Percentiles rank a stretch among this genome's conserved stretches.
Evolutionary conservation across 2,888 invertebrate genomes (phyloP).

Genomic region (Poecilus cupreus): DNA sequence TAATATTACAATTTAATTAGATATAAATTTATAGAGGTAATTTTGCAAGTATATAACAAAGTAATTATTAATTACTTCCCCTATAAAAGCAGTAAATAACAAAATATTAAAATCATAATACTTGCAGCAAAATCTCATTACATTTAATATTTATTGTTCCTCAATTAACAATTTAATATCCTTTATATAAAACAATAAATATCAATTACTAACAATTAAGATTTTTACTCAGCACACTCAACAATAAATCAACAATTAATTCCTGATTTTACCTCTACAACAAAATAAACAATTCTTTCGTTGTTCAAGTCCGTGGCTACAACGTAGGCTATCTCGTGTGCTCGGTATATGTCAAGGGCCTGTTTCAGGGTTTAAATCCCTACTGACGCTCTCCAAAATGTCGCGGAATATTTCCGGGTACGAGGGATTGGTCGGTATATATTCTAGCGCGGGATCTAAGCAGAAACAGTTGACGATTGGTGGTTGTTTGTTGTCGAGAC

Average conservation of each 20-base stretch:
- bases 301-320: conserved; percentile 14
- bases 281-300: conserved; percentile 38
- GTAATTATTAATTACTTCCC: conserved; percentile 1
- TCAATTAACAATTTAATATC: conserved; percentile 23
- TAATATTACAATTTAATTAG: background rate
- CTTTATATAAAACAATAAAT: conserved; percentile 22
- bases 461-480: background rate
- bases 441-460: background rate
- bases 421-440: conserved; percentile 2
- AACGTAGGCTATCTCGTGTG: background rate
- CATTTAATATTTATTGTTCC: conserved; percentile 31
- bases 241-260: conserved; percentile 27
- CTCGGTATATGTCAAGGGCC: conserved; percentile 27
- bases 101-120: conserved; percentile 1
- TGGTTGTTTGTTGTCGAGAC: background rate
- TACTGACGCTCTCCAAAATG: conserved; percentile 26
- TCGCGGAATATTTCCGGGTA: conserved; percentile 7
- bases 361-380: conserved; percentile 26
- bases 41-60: background rate
- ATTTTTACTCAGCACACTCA: background rate
- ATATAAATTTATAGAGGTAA: background rate
- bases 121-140: background rate
- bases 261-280: conserved; percentile 31
- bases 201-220: conserved; percentile 26
- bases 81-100: background rate